Conservation (phyloP, 2,113 vertebrate genomes). For the Orientallactaga bullata region DNA sequence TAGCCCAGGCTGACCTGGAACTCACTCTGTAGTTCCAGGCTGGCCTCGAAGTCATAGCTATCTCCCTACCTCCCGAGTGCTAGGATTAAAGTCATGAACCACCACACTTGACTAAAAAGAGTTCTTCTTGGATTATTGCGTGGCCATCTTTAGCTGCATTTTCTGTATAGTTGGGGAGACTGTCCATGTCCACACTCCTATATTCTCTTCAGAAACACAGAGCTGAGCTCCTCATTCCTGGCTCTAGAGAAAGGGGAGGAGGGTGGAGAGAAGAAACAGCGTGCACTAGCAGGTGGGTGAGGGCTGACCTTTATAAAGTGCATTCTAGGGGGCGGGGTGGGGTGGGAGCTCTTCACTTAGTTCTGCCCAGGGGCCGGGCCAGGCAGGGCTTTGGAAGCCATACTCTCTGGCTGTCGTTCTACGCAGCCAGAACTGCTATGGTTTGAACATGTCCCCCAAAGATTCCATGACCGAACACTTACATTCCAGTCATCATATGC, state of each 20-base stretch:
- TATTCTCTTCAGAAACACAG: neutral
- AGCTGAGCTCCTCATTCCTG: too few relatives aligned
- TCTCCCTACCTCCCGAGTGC: too few relatives aligned
- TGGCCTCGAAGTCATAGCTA: too few relatives aligned
- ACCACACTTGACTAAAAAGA: neutral
- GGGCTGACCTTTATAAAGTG: neutral
- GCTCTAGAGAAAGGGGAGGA: neutral
- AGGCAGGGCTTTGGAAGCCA: neutral
- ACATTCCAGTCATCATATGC: too few relatives aligned
- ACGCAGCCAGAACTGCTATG: neutral
- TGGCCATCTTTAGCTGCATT: neutral
- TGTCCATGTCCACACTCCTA: neutral
- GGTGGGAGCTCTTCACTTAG: neutral
- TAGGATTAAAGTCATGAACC: neutral
- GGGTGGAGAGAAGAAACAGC: neutral
- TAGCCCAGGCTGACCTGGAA: too few relatives aligned
- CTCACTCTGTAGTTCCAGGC: too few relatives aligned
- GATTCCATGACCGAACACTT: neutral
- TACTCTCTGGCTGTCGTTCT: neutral
- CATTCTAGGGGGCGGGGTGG: neutral
- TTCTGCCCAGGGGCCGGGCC: too few relatives aligned
- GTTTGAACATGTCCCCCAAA: neutral
- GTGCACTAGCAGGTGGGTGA: neutral
- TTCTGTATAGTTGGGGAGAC: neutral
- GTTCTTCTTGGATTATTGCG: neutral